Conservation (phyloP, 2,113 vertebrate genomes). For the Todiramphus chloris region DNA sequence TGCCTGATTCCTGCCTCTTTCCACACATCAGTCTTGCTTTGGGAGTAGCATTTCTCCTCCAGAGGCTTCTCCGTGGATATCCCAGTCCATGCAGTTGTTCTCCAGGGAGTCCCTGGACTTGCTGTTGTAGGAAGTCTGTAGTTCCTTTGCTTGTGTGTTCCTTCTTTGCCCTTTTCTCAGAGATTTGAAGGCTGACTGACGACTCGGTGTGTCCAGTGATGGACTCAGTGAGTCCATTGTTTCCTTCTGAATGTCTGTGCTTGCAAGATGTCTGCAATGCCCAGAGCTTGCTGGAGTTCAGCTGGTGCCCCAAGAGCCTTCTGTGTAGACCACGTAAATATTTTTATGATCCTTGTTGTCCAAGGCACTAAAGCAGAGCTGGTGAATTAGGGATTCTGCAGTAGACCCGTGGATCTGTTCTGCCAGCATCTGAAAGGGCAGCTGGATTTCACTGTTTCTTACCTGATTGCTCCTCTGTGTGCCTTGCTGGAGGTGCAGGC, state of each 20-base stretch:
- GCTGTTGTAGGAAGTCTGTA: neutral
- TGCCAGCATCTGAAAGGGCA: neutral
- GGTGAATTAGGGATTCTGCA: neutral
- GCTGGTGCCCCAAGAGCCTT: neutral
- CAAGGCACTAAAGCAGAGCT: neutral
- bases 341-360: neutral
- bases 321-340: neutral
- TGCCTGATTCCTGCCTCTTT: neutral
- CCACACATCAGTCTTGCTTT: neutral
- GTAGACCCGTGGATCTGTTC: accelerated
- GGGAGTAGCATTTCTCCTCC: neutral
- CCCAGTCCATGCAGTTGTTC: neutral
- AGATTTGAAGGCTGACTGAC: neutral
- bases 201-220: no score
- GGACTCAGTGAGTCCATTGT: neutral
- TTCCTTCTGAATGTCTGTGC: neutral
- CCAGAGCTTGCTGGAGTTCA: neutral
- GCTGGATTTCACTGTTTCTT: neutral
- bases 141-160: neutral
- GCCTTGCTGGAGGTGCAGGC: neutral
- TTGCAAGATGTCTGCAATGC: neutral
- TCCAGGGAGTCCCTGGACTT: neutral
- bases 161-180: neutral
- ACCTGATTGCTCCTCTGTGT: neutral
- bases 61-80: neutral